Evolutionary conservation across 2,113 vertebrate species (phyloP), one percentile per base, ranked within the genome.

Genomic region (Tragelaphus imberbis): DNA sequence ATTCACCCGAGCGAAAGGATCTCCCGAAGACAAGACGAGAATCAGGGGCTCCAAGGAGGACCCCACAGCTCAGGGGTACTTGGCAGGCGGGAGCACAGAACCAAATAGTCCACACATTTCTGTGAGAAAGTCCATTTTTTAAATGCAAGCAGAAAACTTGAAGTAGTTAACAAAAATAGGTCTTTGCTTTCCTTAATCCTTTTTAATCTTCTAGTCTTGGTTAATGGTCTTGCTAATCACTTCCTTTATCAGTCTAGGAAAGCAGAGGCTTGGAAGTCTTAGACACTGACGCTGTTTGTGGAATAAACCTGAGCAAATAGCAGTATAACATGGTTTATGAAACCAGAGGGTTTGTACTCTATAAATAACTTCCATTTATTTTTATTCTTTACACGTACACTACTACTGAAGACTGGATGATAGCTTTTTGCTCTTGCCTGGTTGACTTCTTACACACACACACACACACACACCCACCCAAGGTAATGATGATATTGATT

Each of bases 401-500:
- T 95, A 98, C 98, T 98, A 98, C 98, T 98, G 98, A 98, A 98
- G 94, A 98, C 98, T 98, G 98, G 97, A 98, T 98, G 98, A 98
- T 98, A 98, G 98, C 98, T 98, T 99, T 98, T 98, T 98, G 96
- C 98, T 98, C 97, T 98, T 98, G 98, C 98, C 97, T 98, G 98
- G 98, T 98, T 98, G 98, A 98, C 98, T 98, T 98, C 98, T 98
- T 97, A 97, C 97, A 98, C 97, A 97, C 89, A 63, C 59, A 65
- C 96, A 97, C 96, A 97, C 98, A 51, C 12, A 44, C 3, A 9
- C 14, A 23, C 21, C 6, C 36, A 89, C 49, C 44, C 98, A 98
- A 98, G 97, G 98, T 99, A 99, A 99, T 99, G 97, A 98, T 58
- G 85, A 98, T 98, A 99, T 98, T 98, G 98, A 99, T 99, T 98